A percentile compares a stretch with the other conserved stretches of the same genome.
Evolutionary conservation across 2,797 vertebrate species (phyloP).

Genomic region (Bovichtus diacanthus): DNA sequence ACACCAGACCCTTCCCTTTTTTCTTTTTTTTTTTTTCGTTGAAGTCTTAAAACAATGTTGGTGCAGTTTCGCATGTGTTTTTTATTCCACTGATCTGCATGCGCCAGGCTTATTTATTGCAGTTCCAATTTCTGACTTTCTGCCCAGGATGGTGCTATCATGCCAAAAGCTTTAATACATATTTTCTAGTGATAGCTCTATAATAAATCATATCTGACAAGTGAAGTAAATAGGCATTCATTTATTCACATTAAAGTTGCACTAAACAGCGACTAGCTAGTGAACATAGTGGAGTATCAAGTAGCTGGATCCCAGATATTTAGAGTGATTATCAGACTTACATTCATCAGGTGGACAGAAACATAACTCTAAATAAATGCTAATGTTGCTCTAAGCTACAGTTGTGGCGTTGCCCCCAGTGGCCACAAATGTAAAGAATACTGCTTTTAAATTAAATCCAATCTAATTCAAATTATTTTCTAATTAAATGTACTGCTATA

Average conservation of each 20-base stretch:
- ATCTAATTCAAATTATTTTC: too few species aligned
- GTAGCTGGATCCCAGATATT: not conserved
- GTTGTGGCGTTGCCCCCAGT: not conserved
- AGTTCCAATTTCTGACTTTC: not conserved
- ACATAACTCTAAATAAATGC: not conserved
- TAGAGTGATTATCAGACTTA: not conserved
- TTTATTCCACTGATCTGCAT: not conserved
- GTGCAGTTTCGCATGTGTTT: too few species aligned
- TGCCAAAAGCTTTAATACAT: not conserved
- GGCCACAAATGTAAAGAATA: slow-evolving; percentile 1
- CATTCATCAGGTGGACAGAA: not conserved
- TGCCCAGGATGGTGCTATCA: not conserved
- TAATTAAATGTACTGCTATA: not conserved
- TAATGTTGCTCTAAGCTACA: not conserved
- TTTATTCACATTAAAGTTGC: not conserved
- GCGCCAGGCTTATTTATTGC: not conserved
- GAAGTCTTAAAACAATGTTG: too few species aligned
- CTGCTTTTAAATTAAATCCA: not conserved
- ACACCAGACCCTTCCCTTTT: not conserved
- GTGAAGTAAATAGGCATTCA: not conserved
- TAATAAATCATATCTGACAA: not conserved
- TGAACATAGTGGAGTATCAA: not conserved
- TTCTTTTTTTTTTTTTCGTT: too few species aligned
- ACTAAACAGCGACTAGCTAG: not conserved
- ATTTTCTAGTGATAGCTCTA: not conserved